Base-by-base conservation (phyloP, 92 coral and sea anemone genomes). In the Hydrozoanthus gracilis region DNA sequence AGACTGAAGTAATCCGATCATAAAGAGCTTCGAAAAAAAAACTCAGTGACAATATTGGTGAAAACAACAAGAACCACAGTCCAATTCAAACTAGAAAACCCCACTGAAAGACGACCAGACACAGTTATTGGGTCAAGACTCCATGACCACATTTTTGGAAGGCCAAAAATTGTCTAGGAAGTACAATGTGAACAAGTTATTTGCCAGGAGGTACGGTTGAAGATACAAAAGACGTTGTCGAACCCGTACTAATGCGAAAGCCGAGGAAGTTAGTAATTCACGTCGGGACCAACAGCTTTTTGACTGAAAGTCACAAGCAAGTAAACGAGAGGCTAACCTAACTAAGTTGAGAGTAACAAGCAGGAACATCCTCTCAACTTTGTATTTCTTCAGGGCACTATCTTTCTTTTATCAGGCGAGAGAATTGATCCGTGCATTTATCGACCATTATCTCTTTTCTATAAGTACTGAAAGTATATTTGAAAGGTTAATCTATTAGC, bases 191-290 rank as follows among this genome's bases (percentile, higher is more conserved):
- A 64, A 64, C 47, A 44, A 35, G 9, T 12, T 44, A 62, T 4
- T 83, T 83, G 11, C 74, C 87, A 58, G 87, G 78, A 20, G 87
- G 78, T 15, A 44, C 35, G 35, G 7, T 82, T 6, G 77, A 35
- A 7, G 86, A 82, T 7, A 16, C 71, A 52, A 60, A 68, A 46
- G 78, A 66, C 27, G 50, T 64, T 18, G 64, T 83, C 60, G 67
- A 83, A 61, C 87, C 87, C 3, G 74, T 66, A 13, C 50, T 39
- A 13, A 39, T 27, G 49, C 65, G 49, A 82, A 82, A 44, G 51
- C 74, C 86, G 1, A 20, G 62, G 18, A 82, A 82, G 18, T 15
- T 27, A 3, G 44, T 82, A 20, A 4, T 82, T 11, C 86, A 82
- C 9, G 51, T 35, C 49, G 86, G 75, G 8, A 82, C 86, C 18